Percentiles rank a stretch among this genome's conserved stretches.
Evolutionary conservation across 2,113 vertebrate genomes (phyloP).

Genomic region (Actenoides hombroni): DNA sequence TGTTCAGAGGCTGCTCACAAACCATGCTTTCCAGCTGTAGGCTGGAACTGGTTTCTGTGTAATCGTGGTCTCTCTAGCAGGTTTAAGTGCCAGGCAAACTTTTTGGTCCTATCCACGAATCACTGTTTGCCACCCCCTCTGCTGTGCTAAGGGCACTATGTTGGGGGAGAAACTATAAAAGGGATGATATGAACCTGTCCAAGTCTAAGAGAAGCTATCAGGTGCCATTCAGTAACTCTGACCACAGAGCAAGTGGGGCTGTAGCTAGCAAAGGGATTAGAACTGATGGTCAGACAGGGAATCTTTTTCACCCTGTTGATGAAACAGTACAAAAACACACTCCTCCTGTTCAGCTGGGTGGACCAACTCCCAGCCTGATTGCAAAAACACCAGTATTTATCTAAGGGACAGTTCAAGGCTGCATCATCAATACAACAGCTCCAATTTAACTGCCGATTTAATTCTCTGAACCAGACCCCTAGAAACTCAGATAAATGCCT

Average conservation of each 20-base stretch:
- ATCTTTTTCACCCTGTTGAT: not conserved
- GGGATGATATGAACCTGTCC: not conserved
- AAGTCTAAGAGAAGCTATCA: not conserved
- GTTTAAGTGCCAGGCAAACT: not conserved
- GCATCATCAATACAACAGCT: not conserved
- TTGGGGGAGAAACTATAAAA: not conserved
- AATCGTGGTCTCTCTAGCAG: not conserved
- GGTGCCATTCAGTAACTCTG: not conserved
- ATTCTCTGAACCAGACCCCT: not conserved
- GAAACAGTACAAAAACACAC: not conserved
- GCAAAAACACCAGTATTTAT: not conserved
- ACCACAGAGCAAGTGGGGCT: not conserved
- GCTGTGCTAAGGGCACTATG: not conserved
- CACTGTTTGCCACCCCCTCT: not conserved
- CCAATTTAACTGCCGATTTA: not conserved
- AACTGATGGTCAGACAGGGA: not conserved
- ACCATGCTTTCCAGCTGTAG: not conserved
- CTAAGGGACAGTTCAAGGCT: not conserved
- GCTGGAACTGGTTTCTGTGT: not conserved
- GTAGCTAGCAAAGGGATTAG: not conserved
- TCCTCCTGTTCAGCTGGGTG: not conserved
- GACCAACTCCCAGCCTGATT: not conserved
- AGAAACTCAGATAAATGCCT: not conserved
- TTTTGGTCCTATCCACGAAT: not conserved
- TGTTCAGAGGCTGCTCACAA: not conserved